These are phyloP conservation scores for Caenorhabditis plicata DNA, from an alignment of 2,888 invertebrate genomes.

Conservation along the genomic window DNA sequence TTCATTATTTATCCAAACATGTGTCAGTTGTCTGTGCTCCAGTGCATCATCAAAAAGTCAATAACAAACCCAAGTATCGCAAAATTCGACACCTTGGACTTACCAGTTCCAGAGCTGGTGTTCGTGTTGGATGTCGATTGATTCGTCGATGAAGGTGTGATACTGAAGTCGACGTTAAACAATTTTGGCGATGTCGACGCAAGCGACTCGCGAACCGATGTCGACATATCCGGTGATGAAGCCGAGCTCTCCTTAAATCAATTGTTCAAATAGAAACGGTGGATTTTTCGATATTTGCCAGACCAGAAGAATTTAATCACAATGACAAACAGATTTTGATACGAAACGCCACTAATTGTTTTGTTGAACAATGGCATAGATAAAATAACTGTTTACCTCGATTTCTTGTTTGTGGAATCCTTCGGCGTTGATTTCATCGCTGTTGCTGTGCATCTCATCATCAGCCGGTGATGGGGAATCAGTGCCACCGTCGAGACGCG, in stretches of 20 bases:
- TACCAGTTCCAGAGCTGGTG: constrained; percentile 14
- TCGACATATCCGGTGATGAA: constrained; percentile 52
- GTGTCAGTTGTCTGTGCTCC: no score
- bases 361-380: not conserved
- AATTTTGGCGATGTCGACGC: constrained; percentile 44
- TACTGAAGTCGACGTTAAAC: constrained; percentile 22
- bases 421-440: constrained; percentile 36
- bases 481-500: constrained; percentile 58
- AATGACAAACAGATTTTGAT: no score
- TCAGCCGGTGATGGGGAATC: constrained; percentile 62
- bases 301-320: no score
- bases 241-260: constrained; percentile 50
- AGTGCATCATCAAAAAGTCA: no score
- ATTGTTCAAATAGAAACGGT: not conserved
- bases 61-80: no score
- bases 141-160: constrained; percentile 19
- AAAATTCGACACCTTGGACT: constrained; percentile 14
- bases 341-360: not conserved
- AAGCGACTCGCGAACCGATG: constrained; percentile 34
- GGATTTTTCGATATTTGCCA: no score
- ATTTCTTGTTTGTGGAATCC: constrained; percentile 14
- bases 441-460: constrained; percentile 52
- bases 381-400: not conserved
- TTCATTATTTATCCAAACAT: not conserved
- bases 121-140: constrained; percentile 21